phyloP scores from a whole-genome alignment of 1,140 invertebrate species.

The Dolichoris vasculosae region DNA sequence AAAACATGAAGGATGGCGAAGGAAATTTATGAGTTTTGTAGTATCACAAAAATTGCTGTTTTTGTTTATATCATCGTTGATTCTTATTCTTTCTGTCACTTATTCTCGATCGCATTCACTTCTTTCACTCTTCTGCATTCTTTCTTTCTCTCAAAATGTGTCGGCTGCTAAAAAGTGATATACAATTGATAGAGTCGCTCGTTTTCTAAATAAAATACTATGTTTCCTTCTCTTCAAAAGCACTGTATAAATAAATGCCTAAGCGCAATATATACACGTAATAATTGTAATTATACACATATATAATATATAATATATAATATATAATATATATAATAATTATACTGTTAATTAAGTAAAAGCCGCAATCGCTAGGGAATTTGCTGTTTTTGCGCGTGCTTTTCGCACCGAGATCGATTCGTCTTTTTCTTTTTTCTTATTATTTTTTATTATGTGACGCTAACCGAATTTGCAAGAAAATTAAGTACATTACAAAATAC shows the following conservation, averaged over 20 bases:
- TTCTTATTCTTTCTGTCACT: conserved; percentile 50
- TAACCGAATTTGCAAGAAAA: conserved; percentile 14
- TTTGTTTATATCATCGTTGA: conserved; percentile 45
- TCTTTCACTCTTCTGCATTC: not conserved
- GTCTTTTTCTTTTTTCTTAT: not conserved
- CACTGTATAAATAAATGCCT: conserved; percentile 74
- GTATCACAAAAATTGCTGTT: conserved; percentile 71
- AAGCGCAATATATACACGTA: conserved; percentile 71
- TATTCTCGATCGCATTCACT: conserved; percentile 32
- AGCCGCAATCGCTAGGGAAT: conserved; percentile 65
- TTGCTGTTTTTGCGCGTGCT: conserved; percentile 35
- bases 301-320: not conserved
- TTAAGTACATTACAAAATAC: conserved; percentile 44
- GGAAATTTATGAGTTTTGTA: conserved; percentile 59
- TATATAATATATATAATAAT: conserved; percentile 19
- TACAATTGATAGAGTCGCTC: conserved; percentile 18
- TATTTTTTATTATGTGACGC: not conserved
- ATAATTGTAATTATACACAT: conserved; percentile 9
- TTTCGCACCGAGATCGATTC: conserved; percentile 39
- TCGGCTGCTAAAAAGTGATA: conserved; percentile 30
- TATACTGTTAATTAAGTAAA: conserved; percentile 69
- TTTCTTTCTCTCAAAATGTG: not conserved
- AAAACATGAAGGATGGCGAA: conserved; percentile 52
- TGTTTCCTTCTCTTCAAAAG: conserved; percentile 67
- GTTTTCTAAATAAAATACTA: conserved; percentile 73